These are phyloP conservation scores for Smutsia gigantea DNA, from an alignment of 2,797 vertebrate genomes.

Conservation along the genomic window DNA sequence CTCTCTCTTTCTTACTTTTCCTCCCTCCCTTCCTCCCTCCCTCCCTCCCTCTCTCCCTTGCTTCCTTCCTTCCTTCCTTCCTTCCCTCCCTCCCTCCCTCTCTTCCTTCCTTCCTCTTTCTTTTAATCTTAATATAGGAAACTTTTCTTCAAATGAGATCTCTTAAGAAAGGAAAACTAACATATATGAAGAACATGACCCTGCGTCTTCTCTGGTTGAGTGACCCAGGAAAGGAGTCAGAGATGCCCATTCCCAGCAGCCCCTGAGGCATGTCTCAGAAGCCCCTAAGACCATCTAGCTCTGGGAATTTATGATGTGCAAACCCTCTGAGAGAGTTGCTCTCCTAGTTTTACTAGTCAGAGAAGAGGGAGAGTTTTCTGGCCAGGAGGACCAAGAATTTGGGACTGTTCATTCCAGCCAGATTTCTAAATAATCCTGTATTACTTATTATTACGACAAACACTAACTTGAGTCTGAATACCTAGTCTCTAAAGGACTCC, in stretches of 20 bases:
- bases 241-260: background rate
- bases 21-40: too few relatives aligned
- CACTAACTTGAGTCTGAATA: background rate
- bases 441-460: background rate
- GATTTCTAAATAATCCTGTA: conserved; percentile 5
- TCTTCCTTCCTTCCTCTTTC: background rate
- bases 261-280: background rate
- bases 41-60: background rate
- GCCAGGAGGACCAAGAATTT: conserved; percentile 22
- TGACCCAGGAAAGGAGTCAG: background rate
- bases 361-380: background rate
- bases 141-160: background rate
- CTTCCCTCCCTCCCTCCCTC: background rate
- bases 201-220: background rate
- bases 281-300: background rate
- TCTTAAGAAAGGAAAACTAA: background rate
- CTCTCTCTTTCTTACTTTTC: background rate
- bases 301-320: background rate
- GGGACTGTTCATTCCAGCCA: background rate
- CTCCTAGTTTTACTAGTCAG: background rate
- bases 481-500: conserved; percentile 11
- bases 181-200: background rate
- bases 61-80: too few relatives aligned
- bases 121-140: background rate
- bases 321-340: background rate